Base-by-base conservation (phyloP, 2,888 invertebrate genomes). In the Colletes collaris region DNA sequence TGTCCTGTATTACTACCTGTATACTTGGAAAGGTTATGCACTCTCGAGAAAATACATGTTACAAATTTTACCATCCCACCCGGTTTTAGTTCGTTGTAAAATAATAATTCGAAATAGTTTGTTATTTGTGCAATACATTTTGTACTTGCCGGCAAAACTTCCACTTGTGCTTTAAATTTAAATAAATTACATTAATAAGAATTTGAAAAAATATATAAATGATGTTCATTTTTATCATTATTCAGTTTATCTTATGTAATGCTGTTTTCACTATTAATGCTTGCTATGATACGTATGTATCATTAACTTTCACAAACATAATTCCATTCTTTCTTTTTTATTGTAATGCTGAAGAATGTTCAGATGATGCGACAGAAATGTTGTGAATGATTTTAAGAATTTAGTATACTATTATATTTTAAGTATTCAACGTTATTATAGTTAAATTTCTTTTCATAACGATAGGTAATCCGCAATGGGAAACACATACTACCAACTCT, bases 401-500 rank as follows among this genome's bases (percentile, higher is more conserved):
- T n/a, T 2, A 4, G 5, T 13, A 8, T 19, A 46, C n/a, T 19
- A 7, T 7, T n/a, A 19, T 49, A 0, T 35, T 62, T 50, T 55
- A 52, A 56, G 19, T 64, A 27, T 16, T 8, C 37, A 16, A 11
- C 40, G 55, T 56, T 55, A 19, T 62, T 71, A 8, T 56, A 69
- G 53, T 44, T 27, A 46, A 63, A 7, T 52, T 55, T 78, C 79
- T 52, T 78, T 58, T 19, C 27, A 27, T 73, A 62, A 67, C 85
- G 86, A 56, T 93, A 99, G 99, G 97, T 99, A 79, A 96, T 98
- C 89, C 95, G 99, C 87, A 97, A 97, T 94, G 96, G 98, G 87
- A 99, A 99, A 93, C 95, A 97, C 93, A 95, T 99, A 84, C 94
- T 99, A 88, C 99, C 99, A 40, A 99, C 99, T 86, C 95, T 99